These are phyloP conservation scores for Saccostrea echinata DNA, from an alignment of 1,140 invertebrate genomes.

Conservation along the genomic window DNA sequence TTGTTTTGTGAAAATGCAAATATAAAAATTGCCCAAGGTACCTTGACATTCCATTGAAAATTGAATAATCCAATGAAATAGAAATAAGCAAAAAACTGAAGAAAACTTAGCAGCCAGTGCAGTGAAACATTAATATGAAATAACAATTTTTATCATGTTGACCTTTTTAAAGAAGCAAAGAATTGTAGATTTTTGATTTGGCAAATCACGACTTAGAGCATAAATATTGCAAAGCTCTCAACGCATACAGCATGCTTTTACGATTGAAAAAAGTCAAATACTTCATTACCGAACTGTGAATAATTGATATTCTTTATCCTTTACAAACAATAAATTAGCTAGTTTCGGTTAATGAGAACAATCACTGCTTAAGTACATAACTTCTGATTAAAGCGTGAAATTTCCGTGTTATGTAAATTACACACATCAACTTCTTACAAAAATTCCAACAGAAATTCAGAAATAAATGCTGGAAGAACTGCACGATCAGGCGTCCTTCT, in stretches of 20 bases:
- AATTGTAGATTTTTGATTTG: conserved; percentile 25
- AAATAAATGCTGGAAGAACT: not conserved
- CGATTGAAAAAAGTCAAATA: conserved; percentile 5
- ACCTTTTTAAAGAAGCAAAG: conserved; percentile 12
- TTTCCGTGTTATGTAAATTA: conserved; percentile 9
- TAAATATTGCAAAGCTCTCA: not conserved
- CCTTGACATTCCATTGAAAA: not conserved
- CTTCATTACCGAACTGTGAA: not conserved
- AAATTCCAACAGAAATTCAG: not conserved
- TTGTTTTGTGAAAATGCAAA: conserved; percentile 35
- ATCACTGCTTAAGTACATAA: not conserved
- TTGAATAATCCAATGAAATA: not conserved
- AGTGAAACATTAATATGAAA: not conserved
- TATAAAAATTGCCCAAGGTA: not conserved
- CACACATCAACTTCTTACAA: not conserved
- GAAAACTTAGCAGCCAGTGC: not conserved
- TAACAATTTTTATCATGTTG: not conserved
- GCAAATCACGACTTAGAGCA: conserved; percentile 4
- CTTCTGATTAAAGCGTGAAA: not conserved
- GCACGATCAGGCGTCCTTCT: not conserved
- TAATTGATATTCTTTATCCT: not conserved
- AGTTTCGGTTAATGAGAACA: not conserved
- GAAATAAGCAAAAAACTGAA: not conserved
- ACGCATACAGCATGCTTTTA: not conserved
- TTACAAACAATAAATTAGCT: conserved; percentile 5